Evolutionary conservation across 2,113 vertebrate species (phyloP), one percentile per base, ranked within the genome.

Genomic region (Platanista minor): DNA sequence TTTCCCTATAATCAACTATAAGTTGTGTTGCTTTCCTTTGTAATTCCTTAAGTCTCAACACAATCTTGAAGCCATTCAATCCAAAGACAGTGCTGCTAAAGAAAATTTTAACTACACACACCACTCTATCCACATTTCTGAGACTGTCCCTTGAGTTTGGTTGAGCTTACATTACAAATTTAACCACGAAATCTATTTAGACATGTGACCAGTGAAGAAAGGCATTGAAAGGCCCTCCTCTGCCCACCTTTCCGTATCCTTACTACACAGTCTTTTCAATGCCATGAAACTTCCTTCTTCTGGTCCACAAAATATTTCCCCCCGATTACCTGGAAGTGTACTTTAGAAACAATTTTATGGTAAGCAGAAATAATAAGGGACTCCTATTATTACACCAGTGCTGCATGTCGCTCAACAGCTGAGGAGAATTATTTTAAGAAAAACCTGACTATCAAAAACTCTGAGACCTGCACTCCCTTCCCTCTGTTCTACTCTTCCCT

Each of bases 371-470:
- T 1, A 18, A 14, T 2, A 17, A 69, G 20, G 49, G 12, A 27
- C 3, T 2, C 1, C 69, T 21, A 14, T 64, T 64, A 31, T 31
- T 4, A 8, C 0, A 1, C 36, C 54, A 6, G 4, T 4, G 12
- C 36, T 4, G 1, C 15, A 2, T 2, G 71, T 8, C 1, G 3
- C 54, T 43, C 6, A 0, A 2, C 20, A 11, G 14, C 4, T 14
- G 6, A 69, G 25, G 36, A 13, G 18, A 9, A 18, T 52, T 14
- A 9, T 17, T 80, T 59, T 39, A 13, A 29, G 77, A 33, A 46
- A 18, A 3, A 5, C 71, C 2, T 18, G 12, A 0, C 1, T 0
- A 15, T 17, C 18, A 11, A 13, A 25, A 6, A 0, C 25, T 36
- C 36, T 0, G 12, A 20, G n/a, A 7, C 41, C 39, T 21, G 10